These are phyloP conservation scores for Hipparchia sbordonii DNA, from an alignment of 2,888 invertebrate genomes.

Conservation along the genomic window DNA sequence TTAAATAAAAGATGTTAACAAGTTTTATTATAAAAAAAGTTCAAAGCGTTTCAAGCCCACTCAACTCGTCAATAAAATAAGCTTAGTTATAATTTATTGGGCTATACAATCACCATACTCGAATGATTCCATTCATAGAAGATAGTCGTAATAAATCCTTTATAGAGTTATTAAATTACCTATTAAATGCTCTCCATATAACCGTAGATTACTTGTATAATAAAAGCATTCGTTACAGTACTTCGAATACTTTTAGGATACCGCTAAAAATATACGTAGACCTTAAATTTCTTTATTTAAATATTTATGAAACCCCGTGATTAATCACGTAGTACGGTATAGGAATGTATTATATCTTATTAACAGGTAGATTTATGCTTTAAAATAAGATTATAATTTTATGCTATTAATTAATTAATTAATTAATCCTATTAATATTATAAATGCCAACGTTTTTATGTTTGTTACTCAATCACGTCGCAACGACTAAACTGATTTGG, in stretches of 20 bases:
- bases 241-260: neutral
- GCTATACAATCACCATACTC: conserved; percentile 46
- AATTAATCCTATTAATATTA: no score
- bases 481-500: no score
- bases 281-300: neutral
- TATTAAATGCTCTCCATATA: conserved; percentile 14
- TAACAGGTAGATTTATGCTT: no score
- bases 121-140: conserved; percentile 44
- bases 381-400: no score
- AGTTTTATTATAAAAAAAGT: conserved; percentile 5
- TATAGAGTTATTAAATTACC: conserved; percentile 43
- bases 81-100: conserved; percentile 47
- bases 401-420: no score
- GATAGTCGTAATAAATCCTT: conserved; percentile 48
- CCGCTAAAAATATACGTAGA: neutral
- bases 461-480: no score
- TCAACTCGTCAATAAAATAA: conserved; percentile 43
- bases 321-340: no score
- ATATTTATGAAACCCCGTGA: neutral
- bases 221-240: neutral
- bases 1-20: neutral
- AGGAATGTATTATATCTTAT: no score
- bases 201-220: conserved; percentile 2
- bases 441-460: no score
- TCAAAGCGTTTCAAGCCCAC: conserved; percentile 27